Conservation (phyloP, 2,113 vertebrate genomes). For the Aplodontia rufa region DNA sequence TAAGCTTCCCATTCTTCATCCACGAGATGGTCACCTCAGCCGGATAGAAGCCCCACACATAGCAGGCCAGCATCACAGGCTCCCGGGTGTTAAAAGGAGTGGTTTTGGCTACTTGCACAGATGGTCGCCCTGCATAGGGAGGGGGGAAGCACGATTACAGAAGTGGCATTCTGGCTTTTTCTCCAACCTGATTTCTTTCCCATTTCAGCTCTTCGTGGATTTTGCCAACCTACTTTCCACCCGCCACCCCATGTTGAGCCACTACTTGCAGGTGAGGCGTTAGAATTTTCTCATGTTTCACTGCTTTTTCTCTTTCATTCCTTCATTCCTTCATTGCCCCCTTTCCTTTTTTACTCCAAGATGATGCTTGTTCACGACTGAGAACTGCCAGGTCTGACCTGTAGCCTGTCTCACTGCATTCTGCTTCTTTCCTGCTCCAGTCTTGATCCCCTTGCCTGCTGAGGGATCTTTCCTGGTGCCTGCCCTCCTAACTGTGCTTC, state of each 20-base stretch:
- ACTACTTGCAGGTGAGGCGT: background rate
- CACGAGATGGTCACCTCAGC: conserved; percentile 75
- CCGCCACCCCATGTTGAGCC: accelerated
- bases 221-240: background rate
- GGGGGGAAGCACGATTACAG: background rate
- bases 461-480: no score
- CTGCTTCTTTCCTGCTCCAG: background rate
- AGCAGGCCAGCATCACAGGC: conserved; percentile 76
- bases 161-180: background rate
- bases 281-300: background rate
- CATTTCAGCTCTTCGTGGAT: background rate
- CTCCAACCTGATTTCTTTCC: background rate
- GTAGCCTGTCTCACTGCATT: background rate
- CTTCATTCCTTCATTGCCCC: background rate
- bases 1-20: conserved; percentile 73
- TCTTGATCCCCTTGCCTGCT: background rate
- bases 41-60: conserved; percentile 80
- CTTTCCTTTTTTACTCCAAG: background rate
- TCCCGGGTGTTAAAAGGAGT: conserved; percentile 49
- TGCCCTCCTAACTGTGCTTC: background rate
- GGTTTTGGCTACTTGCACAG: conserved; percentile 49
- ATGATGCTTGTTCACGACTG: background rate
- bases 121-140: background rate
- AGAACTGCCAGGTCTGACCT: background rate
- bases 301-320: background rate